Evolutionary conservation across 2,113 vertebrate genomes (phyloP).

Genomic region (Ellobius talpinus): DNA sequence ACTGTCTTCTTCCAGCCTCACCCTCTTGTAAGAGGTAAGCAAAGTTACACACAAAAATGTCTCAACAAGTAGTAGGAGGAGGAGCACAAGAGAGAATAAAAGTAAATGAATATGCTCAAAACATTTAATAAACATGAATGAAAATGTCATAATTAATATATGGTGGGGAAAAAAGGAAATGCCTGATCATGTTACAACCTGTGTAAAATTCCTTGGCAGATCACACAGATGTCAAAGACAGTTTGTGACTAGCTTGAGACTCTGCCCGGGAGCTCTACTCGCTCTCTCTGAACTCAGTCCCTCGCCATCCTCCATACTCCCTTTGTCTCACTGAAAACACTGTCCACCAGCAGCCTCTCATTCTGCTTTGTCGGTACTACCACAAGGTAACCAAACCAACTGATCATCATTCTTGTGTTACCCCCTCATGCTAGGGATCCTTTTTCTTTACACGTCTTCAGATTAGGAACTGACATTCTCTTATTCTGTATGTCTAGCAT

Average conservation of each 20-base stretch:
- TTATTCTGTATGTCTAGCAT: background rate
- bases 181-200: background rate
- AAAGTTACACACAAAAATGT: constrained; percentile 36
- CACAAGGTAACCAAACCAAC: background rate
- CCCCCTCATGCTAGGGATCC: background rate
- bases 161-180: background rate
- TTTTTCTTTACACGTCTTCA: background rate
- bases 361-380: background rate
- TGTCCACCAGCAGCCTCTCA: background rate
- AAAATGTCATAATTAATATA: background rate
- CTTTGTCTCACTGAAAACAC: background rate
- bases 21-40: background rate
- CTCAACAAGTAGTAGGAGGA: background rate
- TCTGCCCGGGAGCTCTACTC: background rate
- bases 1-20: background rate
- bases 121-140: background rate
- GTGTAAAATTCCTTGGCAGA: constrained; percentile 16
- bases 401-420: background rate
- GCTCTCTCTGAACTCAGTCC: background rate
- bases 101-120: background rate
- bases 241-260: background rate
- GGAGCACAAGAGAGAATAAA: background rate
- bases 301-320: background rate
- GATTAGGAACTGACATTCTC: background rate
- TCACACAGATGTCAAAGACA: background rate